Conservation (phyloP, 2,888 invertebrate species). For the Lasiommata megera region DNA sequence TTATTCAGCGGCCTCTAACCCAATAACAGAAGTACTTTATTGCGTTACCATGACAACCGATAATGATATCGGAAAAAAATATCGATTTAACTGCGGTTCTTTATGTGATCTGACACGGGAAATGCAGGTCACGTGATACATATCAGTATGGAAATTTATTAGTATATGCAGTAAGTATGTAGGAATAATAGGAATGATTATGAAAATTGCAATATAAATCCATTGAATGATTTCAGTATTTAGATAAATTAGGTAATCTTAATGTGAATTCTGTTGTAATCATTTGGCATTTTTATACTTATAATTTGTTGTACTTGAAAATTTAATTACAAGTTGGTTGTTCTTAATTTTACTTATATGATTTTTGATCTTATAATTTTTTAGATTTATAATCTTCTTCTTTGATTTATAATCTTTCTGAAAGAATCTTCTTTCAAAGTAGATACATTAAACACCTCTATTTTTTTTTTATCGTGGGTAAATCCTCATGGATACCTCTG, state of each 20-base stretch:
- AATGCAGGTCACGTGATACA: slow-evolving; percentile 29
- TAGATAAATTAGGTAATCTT: not conserved
- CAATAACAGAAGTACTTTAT: slow-evolving; percentile 23
- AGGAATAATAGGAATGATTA: slow-evolving; percentile 3
- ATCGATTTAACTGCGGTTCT: slow-evolving; percentile 29
- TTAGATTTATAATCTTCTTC: no score
- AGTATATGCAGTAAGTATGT: slow-evolving; percentile 18
- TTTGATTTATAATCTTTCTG: no score
- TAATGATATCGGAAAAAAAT: slow-evolving; percentile 28
- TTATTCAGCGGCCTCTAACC: slow-evolving; percentile 40
- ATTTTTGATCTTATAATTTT: no score
- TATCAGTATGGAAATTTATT: slow-evolving; percentile 24
- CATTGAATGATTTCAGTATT: not conserved
- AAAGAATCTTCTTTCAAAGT: no score
- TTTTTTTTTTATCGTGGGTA: no score
- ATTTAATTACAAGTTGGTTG: no score
- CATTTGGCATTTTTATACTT: no score
- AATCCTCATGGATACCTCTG: no score
- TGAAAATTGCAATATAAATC: not conserved
- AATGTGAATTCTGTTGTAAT: no score
- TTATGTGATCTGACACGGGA: slow-evolving; percentile 23
- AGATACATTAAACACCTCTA: no score
- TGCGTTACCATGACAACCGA: slow-evolving; percentile 33
- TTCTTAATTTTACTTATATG: no score
- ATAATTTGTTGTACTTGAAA: no score